Conservation (phyloP, 2,113 vertebrate genomes). For the Oryctolagus cuniculus region mOryCun1.1 NC_091443.1:5295001-5295500, state of each 20-base stretch:
- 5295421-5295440: constrained; percentile 42
- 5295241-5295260: constrained; percentile 83
- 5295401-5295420: not conserved
- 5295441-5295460: not conserved
- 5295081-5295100: constrained; percentile 87
- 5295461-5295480: not conserved
- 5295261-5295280: constrained; percentile 70
- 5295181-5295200: not conserved
- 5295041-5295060: constrained; percentile 86
- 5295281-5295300: constrained; percentile 80
- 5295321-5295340: constrained; percentile 48
- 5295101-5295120: constrained; percentile 79
- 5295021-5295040: constrained; percentile 85
- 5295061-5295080: constrained; percentile 88
- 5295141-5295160: constrained; percentile 81
- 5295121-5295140: constrained; percentile 87
- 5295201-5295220: constrained; percentile 82
- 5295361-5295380: not conserved
- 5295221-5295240: constrained; percentile 61
- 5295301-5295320: constrained; percentile 81
- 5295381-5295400: not conserved
- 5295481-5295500: rapidly evolving
- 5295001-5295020: constrained; percentile 78
- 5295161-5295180: constrained; percentile 82
- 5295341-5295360: constrained; percentile 46